Conservation (phyloP, 2,797 vertebrate genomes). For the Bovichtus variegatus region DNA sequence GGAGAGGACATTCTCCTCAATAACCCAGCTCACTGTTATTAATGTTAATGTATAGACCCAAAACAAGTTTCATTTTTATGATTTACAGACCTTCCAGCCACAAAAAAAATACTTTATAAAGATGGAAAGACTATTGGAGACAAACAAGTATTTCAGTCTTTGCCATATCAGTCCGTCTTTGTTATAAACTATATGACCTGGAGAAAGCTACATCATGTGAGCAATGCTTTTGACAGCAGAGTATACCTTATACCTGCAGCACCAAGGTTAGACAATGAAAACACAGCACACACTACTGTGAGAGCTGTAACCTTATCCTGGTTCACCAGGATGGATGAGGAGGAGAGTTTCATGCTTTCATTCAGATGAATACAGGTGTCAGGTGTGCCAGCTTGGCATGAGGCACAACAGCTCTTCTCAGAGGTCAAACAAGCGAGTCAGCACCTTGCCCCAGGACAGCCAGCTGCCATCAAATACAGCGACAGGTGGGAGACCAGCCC, state of each 20-base stretch:
- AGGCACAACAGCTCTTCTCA: background rate
- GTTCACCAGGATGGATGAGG: slow-evolving; percentile 18
- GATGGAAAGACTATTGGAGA: too few relatives aligned
- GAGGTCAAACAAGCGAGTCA: background rate
- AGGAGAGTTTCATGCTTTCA: background rate
- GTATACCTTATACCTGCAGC: background rate
- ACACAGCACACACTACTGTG: background rate
- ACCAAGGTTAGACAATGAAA: slow-evolving; percentile 17
- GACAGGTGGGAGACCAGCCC: slow-evolving; percentile 9
- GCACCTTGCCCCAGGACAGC: slow-evolving; percentile 16
- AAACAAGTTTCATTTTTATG: too few relatives aligned
- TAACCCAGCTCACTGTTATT: too few relatives aligned
- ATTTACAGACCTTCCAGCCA: too few relatives aligned
- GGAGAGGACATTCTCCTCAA: too few relatives aligned
- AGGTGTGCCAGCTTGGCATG: background rate
- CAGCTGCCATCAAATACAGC: slow-evolving; percentile 16
- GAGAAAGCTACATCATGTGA: too few relatives aligned
- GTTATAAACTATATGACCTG: too few relatives aligned
- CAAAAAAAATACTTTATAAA: too few relatives aligned
- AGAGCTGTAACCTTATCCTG: slow-evolving; percentile 10
- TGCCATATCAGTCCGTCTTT: too few relatives aligned
- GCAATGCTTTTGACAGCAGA: slow-evolving; percentile 12
- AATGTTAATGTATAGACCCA: too few relatives aligned
- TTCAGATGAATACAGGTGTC: slow-evolving; percentile 1
- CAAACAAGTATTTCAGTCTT: too few relatives aligned